Evolutionary conservation across 37 sponge, comb jelly and placozoan genomes (phyloP).

Genomic region (Beroe forskalii): DNA sequence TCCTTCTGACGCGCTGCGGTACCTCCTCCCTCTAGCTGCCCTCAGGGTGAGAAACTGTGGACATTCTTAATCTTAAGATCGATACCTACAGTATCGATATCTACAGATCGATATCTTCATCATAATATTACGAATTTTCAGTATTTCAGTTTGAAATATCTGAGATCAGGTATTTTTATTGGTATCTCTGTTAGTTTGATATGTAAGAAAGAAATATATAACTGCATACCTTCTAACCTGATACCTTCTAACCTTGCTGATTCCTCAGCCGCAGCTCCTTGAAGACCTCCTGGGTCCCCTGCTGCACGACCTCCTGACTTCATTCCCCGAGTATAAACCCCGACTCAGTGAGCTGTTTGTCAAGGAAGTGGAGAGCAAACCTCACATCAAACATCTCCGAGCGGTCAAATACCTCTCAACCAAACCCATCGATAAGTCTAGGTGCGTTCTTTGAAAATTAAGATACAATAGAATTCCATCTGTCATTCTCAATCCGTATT

Average conservation of each 20-base stretch:
- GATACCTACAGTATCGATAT: no score
- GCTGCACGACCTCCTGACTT: background rate
- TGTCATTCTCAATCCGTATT: no score
- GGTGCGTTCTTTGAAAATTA: background rate
- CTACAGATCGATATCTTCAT: no score
- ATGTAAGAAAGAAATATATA: background rate
- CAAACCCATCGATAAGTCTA: slow-evolving; percentile 49
- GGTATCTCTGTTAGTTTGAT: background rate
- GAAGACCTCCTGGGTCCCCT: slow-evolving; percentile 1
- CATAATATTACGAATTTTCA: no score
- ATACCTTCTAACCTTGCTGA: no score
- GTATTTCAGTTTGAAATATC: no score
- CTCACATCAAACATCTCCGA: slow-evolving; percentile 24
- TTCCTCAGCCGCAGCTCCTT: slow-evolving; percentile 4
- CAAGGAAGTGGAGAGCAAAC: background rate
- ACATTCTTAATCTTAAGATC: no score
- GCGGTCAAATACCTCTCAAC: slow-evolving; percentile 1
- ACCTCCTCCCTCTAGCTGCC: slow-evolving; percentile 17
- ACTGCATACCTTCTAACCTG: no score
- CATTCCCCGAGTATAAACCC: background rate
- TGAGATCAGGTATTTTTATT: no score
- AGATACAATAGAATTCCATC: no score
- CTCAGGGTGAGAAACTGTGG: slow-evolving; percentile 37
- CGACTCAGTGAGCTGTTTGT: background rate
- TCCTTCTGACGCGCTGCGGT: background rate